Base-by-base conservation (phyloP, 2,113 vertebrate species). In the Gambusia affinis region DNA sequence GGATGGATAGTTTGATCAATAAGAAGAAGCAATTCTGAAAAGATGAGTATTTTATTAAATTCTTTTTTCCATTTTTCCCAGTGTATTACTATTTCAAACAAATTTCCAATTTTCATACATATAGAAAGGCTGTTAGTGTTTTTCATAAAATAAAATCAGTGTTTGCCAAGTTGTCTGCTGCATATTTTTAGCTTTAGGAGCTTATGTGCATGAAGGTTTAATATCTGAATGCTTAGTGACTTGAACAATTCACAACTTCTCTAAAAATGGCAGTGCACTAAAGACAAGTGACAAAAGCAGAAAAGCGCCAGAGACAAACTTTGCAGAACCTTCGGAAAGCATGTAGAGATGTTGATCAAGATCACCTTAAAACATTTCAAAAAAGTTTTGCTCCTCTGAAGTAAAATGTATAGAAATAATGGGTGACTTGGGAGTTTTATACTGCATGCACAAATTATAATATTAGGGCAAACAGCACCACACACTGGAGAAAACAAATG, bases 401-500 rank as follows among this genome's bases (percentile, higher is more conserved):
- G 51, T 7, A 57, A 57, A 57, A 24, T n/a, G 19, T 3, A 57
- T 10, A 57, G 51, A 57, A 57, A 57, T 57, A 57, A 57, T 8
- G 2, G 51, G 7, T 57, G 7, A 24, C 51, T 57, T 57, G 51
- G 51, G 51, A 57, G 8, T 57, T 54, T 24, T 37, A 37, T 11
- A 37, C 35, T 60, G 12, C 27, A n/a, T 51, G 28, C 47, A 1
- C 7, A 4, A 44, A 12, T 30, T 61, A 27, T 66, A 29, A 37
- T 51, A 5, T 29, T 2, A 68, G 27, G 57, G 17, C 15, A 79
- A 75, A 81, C 22, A 67, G 66, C 83, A 68, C 87, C 92, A 83
- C 82, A 89, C 90, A 70, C 64, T 88, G 90, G 77, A 35, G 1
- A 7, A 63, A 39, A 64, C 1, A 67, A 39, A 33, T 42, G 8